Percentiles rank a stretch among this genome's conserved stretches.
Conservation (phyloP, 2,113 vertebrate genomes). For the Cygnus atratus region DNA sequence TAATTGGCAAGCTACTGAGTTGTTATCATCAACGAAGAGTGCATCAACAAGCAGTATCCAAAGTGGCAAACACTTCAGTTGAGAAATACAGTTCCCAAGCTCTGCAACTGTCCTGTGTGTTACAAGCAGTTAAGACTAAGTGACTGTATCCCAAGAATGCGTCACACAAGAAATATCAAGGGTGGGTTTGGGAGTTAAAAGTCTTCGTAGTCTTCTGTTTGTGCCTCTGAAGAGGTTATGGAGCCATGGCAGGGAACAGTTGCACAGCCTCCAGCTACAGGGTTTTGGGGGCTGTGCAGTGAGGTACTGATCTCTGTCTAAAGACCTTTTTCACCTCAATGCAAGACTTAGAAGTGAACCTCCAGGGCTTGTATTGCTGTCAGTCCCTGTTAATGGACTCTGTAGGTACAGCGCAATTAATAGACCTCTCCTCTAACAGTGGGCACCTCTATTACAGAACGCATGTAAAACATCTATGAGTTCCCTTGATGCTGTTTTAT, state of each 20-base stretch:
- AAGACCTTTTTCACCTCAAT: not conserved
- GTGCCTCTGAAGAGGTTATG: not conserved
- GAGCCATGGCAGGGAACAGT: not conserved
- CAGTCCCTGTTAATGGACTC: not conserved
- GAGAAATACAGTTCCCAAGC: not conserved
- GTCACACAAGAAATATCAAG: not conserved
- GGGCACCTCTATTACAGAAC: not conserved
- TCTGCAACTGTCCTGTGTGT: not conserved
- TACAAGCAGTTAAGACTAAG: not conserved
- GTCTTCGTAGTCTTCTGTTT: not conserved
- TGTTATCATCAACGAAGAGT: conserved; percentile 15
- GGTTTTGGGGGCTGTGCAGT: not conserved
- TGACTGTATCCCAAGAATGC: not conserved
- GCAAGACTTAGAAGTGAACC: not conserved
- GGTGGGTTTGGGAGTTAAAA: not conserved
- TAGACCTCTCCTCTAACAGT: not conserved
- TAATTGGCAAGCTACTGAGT: conserved; percentile 47
- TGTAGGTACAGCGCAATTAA: not conserved
- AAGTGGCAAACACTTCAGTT: not conserved
- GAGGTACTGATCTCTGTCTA: not conserved
- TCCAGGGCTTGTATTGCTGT: not conserved
- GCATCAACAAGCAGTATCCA: not conserved
- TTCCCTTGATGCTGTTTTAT: conserved; percentile 34
- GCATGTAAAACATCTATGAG: not conserved
- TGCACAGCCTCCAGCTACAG: not conserved